A percentile compares a stretch with the other conserved stretches of the same genome.
These are phyloP conservation scores for Tenthredo mesomela DNA, from an alignment of 2,888 invertebrate genomes.

Conservation along the genomic window DNA sequence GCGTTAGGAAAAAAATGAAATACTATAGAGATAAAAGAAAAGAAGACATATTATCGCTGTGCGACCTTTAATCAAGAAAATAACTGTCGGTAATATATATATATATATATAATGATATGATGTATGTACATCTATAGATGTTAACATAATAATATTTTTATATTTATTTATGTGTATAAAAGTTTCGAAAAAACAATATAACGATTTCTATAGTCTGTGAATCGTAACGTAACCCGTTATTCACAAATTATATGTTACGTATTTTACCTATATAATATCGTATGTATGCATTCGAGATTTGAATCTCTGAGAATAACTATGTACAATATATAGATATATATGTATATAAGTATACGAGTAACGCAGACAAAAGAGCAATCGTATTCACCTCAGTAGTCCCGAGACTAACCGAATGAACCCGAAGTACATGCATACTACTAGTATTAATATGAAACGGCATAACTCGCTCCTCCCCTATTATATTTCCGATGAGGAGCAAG, in stretches of 20 bases:
- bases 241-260: neutral
- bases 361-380: slow-evolving; percentile 4
- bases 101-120: neutral
- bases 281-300: slow-evolving; percentile 25
- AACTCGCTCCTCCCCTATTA: neutral
- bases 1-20: neutral
- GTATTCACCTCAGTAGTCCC: neutral
- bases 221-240: slow-evolving; percentile 35
- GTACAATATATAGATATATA: slow-evolving; percentile 4
- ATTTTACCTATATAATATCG: neutral
- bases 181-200: neutral
- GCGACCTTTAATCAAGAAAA: neutral
- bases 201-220: slow-evolving; percentile 2
- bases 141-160: neutral
- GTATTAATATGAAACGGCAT: neutral
- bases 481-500: slow-evolving; percentile 14
- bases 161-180: neutral
- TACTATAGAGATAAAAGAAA: neutral
- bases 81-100: neutral
- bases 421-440: too few species aligned
- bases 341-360: too few species aligned
- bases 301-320: neutral
- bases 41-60: neutral
- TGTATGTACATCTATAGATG: neutral
- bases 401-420: slow-evolving; percentile 14